These are phyloP conservation scores for Zoroaster sp. DNA, from an alignment of 53 echinoderm and acorn worm genomes.

Conservation along the genomic window DNA sequence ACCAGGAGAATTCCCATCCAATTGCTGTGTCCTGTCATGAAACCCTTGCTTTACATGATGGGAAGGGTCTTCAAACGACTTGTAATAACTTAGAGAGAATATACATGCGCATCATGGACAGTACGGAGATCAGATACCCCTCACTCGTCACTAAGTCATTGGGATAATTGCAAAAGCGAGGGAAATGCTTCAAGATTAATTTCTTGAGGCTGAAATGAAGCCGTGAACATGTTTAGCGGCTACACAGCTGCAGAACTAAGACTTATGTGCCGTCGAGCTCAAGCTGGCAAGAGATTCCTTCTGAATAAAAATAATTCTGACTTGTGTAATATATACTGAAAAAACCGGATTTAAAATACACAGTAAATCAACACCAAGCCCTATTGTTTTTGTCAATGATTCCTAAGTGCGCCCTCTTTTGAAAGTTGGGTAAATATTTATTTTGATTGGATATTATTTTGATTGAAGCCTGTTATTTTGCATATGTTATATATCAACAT, in stretches of 20 bases:
- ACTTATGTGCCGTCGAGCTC: not conserved
- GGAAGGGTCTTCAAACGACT: not conserved
- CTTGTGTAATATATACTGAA: not conserved
- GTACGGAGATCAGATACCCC: not conserved
- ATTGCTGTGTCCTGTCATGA: too few species aligned
- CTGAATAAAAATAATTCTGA: not conserved
- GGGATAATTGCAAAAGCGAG: constrained; percentile 30
- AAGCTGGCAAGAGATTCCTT: not conserved
- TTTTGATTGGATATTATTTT: too few species aligned
- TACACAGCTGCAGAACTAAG: constrained; percentile 21
- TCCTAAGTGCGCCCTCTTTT: not conserved
- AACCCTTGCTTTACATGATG: too few species aligned
- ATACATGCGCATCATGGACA: not conserved
- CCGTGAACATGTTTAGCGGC: constrained; percentile 40
- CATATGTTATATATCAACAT: too few species aligned
- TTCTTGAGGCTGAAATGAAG: constrained; percentile 46
- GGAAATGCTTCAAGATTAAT: constrained; percentile 39
- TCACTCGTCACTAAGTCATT: constrained; percentile 49
- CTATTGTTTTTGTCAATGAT: not conserved
- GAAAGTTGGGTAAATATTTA: not conserved
- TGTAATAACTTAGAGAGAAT: not conserved
- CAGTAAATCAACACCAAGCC: not conserved
- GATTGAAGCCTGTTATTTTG: too few species aligned
- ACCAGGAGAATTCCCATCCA: not conserved
- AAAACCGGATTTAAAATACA: not conserved